Evolutionary conservation across 2,888 invertebrate species (phyloP), one percentile per base, ranked within the genome.

Genomic region (Cerastoderma edule): DNA sequence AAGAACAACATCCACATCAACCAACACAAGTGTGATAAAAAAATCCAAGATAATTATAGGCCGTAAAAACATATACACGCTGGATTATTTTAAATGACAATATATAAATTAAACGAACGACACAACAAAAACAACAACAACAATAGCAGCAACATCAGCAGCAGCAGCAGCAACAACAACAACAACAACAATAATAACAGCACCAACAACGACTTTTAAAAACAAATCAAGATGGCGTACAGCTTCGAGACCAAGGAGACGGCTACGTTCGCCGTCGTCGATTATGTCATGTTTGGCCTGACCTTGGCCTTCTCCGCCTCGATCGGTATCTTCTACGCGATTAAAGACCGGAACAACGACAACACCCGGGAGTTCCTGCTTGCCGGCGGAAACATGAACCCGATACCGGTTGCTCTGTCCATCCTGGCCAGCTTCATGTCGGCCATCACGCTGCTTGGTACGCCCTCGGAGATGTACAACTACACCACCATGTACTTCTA

Each of bases 391-490:
- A 86, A 89, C 67, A 92, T 92, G 92, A 85, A 84, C 46, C 85
- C 90, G 0, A 69, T 87, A 2, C 92, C 92, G 0, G 91, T 92
- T 22, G 84, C 91, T 0, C 78, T 92, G 78, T 92, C 92, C n/a
- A 82, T 92, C 54, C 83, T 92, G 50, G 92, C 92, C 30, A 91
- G 90, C 77, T 92, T 92, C 81, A 92, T 92, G 92, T 91, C 91
- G 30, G 92, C 92, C 71, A 91, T 92, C 33, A 92, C 92, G 8
- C 73, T 92, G 56, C 87, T 92, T 13, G 92, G 92, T 6, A 90
- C 89, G 5, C 91, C 92, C 27, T 88, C 90, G 6, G 92, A 92
- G 81, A 89, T 91, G 84, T 92, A 92, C 79, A 86, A 86, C 71
- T 91, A 87, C 70, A 90, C 91, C 10, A 89, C 91, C n/a, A 89